Base-by-base conservation (phyloP, 2,113 vertebrate species). In the Polypterus bichir region DNA sequence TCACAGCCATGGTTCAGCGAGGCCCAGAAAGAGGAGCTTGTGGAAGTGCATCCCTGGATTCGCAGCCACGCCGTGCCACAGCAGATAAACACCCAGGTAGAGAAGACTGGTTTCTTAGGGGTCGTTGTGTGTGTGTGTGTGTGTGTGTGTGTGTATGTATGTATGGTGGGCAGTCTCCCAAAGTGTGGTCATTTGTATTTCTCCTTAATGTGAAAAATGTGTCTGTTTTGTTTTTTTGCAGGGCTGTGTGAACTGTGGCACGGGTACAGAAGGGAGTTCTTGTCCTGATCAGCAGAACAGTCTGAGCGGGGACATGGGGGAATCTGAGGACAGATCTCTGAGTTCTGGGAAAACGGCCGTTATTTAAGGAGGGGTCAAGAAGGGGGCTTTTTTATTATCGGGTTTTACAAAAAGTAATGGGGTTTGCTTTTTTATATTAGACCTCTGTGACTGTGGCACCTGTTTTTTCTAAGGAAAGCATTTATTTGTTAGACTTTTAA, bases 1-100 rank as follows among this genome's bases (percentile, higher is more conserved):
- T 81, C 68, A 53, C 91, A 97, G 79, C 93, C 92, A 1, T 81
- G 76, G 74, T 92, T 95, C 73, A 89, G 73, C 0, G 78, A 74
- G 0, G 73, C 83, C 27, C 93, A 94, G 67, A 86, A 77, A 72
- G 68, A 83, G 68, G 93, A 94, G 79, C 86, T 93, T 44, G 82
- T 85, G 2, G 71, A 81, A 46, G 86, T 88, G 56, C 87, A 87
- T 46, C 66, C 87, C 0, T 94, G 91, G 93, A 83, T 91, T 62
- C 74, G 72, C 45, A 83, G 77, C 61, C 85, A 69, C 62, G 71
- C 67, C 0, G 11, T 91, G 11, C 89, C 91, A 0, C 76, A 69
- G 62, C 86, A 86, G 46, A 80, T 86, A 44, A 72, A 82, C 73
- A 77, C 77, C 65, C 83, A 83, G 49, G 92, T 94, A 61, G 69